phyloP scores from a whole-genome alignment of 2,113 vertebrate species.

The Grantiella picta region DNA sequence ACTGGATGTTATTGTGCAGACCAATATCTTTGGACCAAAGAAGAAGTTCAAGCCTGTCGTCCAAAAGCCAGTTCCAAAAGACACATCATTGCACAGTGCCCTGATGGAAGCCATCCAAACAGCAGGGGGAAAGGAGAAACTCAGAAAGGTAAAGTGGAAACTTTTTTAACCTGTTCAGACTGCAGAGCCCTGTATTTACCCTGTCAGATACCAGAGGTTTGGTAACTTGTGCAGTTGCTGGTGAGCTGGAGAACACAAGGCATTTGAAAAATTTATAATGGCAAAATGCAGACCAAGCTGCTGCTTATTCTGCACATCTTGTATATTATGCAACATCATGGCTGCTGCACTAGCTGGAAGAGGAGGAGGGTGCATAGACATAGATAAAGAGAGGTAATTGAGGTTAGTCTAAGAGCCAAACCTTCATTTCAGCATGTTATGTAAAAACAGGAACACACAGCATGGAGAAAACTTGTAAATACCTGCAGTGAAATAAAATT shows the following conservation, averaged over 20 bases:
- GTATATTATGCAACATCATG: not conserved
- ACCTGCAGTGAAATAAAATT: not conserved
- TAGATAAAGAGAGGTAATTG: not conserved
- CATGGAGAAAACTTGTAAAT: not conserved
- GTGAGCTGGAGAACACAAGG: not conserved
- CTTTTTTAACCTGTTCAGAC: not conserved
- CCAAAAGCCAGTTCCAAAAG: conserved; percentile 81
- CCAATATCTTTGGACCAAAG: conserved; percentile 85
- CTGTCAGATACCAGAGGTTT: not conserved
- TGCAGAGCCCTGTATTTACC: not conserved
- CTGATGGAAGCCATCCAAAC: conserved; percentile 94
- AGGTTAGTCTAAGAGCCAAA: not conserved
- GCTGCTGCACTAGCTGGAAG: not conserved
- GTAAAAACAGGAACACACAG: not conserved
- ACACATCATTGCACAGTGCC: conserved; percentile 82
- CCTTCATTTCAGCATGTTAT: not conserved
- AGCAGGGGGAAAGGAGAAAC: conserved; percentile 78
- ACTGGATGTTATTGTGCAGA: not conserved
- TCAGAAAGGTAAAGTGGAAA: conserved; percentile 84
- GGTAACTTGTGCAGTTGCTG: not conserved
- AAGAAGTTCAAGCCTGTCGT: conserved; percentile 87
- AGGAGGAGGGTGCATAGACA: not conserved
- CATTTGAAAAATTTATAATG: not conserved
- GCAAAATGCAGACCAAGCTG: not conserved
- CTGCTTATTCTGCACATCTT: not conserved